Evolutionary conservation across 1,140 invertebrate species (phyloP).

Genomic region (Schlechtendalia chinensis): DNA sequence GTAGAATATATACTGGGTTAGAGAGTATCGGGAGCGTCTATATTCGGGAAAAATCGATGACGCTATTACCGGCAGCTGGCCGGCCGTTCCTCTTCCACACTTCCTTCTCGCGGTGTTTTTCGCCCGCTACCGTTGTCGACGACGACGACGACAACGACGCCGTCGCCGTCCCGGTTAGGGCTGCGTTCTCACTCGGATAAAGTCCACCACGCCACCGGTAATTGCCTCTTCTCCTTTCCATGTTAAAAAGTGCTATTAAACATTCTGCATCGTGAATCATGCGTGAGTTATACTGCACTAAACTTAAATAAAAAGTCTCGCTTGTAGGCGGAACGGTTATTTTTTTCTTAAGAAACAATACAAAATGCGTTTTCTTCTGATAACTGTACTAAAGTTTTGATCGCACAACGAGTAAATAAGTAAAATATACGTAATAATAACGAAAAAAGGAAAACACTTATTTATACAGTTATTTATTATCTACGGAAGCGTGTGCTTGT

Average conservation of each 20-base stretch:
- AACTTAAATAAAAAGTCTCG: too few species aligned
- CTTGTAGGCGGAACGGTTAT: too few species aligned
- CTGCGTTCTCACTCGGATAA: slow-evolving; percentile 27
- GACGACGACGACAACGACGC: background rate
- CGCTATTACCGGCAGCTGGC: slow-evolving; percentile 31
- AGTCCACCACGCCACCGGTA: background rate
- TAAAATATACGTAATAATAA: too few species aligned
- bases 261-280: too few species aligned
- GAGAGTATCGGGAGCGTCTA: slow-evolving; percentile 2
- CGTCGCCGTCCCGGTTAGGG: background rate
- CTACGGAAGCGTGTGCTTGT: too few species aligned
- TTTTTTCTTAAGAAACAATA: too few species aligned
- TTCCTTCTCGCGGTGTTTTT: background rate
- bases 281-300: too few species aligned
- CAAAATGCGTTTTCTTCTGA: background rate
- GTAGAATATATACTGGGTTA: background rate
- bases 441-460: too few species aligned
- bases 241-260: too few species aligned
- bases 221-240: background rate
- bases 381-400: background rate
- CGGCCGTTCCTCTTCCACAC: background rate
- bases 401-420: too few species aligned
- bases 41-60: slow-evolving; percentile 49
- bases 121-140: background rate
- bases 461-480: too few species aligned